Evolutionary conservation across 2,797 vertebrate genomes (phyloP), one percentile per base, ranked within the genome.

Genomic region (Anableps anableps): DNA sequence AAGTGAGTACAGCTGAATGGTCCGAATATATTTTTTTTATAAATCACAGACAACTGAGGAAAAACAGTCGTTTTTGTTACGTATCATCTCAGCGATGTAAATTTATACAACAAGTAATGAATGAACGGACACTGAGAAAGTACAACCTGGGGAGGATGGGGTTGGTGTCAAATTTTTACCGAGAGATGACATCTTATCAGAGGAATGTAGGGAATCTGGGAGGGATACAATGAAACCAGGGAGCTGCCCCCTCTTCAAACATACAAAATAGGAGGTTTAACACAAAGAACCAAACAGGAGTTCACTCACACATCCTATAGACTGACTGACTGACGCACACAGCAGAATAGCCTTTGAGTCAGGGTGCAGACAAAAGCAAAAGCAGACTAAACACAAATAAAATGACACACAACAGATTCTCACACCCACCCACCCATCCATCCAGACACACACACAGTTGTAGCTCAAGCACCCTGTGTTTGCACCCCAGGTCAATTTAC

Each of bases 171-270:
- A 71, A 76, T 78, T 75, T 75, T 76, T 36, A 80, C 66, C 2
- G 72, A 83, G 68, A 80, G 82, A 88, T 94, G 88, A 93, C 92
- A 91, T 92, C 83, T 88, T 89, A 90, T 92, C 91, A 81, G 48
- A 82, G 92, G 94, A 93, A 95, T 95, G 91, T 82, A 72, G 84
- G 70, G 85, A 92, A 92, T 92, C 83, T 89, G 80, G 84, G 83
- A 88, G 74, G 80, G 80, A 86, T 81, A 91, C 87, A 90, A 92
- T 88, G 85, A 90, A 86, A 85, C 75, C 79, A 82, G 68, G 75
- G 85, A 76, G 72, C 77, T 76, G 51, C 79, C 76, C 88, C 43
- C 74, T 75, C 51, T 23, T 58, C 73, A 75, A 58, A 74, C 77
- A 86, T 74, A 85, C 29, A 81, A 21, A 84, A 78, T 77, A 78